phyloP scores from a whole-genome alignment of 2,888 invertebrate species.

The Troglohyphantes excavatus region DNA sequence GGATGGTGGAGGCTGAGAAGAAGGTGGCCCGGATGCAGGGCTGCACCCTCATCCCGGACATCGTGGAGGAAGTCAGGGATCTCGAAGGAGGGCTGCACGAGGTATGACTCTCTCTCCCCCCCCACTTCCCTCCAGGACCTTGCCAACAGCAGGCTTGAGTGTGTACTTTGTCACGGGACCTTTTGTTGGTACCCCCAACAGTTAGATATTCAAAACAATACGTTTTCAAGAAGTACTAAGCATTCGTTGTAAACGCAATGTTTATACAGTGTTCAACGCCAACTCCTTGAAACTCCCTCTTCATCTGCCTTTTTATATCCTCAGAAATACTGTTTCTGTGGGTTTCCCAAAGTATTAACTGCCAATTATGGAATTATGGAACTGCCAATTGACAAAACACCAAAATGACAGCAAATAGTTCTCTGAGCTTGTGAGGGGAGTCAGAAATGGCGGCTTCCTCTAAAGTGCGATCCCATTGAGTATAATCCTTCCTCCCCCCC shows the following conservation, averaged over 20 bases:
- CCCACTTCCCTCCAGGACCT: no score
- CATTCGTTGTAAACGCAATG: background rate
- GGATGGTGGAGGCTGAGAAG: slow-evolving; percentile 55
- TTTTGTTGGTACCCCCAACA: no score
- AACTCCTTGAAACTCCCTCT: background rate
- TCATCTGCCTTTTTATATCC: background rate
- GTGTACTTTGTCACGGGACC: no score
- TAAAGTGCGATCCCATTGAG: slow-evolving; percentile 75
- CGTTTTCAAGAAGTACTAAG: background rate
- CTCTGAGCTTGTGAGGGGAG: slow-evolving; percentile 69
- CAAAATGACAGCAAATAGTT: slow-evolving; percentile 78
- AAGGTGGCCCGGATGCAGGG: slow-evolving; percentile 53
- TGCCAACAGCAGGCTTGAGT: no score
- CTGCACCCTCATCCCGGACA: slow-evolving; percentile 20
- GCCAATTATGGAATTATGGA: background rate
- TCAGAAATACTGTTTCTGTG: background rate
- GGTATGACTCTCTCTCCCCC: slow-evolving; percentile 22
- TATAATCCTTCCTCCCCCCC: slow-evolving; percentile 43
- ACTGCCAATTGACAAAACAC: background rate
- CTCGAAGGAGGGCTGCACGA: background rate
- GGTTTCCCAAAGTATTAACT: background rate
- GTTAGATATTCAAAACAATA: background rate
- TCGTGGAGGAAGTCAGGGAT: background rate
- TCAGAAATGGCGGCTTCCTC: slow-evolving; percentile 72
- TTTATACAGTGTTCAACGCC: no score